phyloP scores from a whole-genome alignment of 2,888 invertebrate species.

The Cataglyphis rosenhaueri region DNA sequence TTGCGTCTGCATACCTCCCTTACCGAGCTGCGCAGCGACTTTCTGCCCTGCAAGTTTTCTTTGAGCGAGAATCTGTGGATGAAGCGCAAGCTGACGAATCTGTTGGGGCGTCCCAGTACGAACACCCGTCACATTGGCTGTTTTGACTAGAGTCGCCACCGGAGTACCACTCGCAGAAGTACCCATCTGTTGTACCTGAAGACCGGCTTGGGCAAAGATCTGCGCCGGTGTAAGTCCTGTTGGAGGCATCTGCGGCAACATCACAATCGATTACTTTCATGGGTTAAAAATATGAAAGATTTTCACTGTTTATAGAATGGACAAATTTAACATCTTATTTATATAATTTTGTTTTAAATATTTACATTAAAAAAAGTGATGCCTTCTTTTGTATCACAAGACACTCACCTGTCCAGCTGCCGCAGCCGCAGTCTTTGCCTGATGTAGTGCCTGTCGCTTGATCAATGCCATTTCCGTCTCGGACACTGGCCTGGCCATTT shows the following conservation, averaged over 20 bases:
- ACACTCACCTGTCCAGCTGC: conserved; percentile 61
- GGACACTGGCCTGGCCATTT: conserved; percentile 86
- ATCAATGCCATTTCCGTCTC: conserved; percentile 88
- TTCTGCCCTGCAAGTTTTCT: conserved; percentile 88
- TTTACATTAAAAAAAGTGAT: background rate
- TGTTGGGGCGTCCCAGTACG: conserved; percentile 89
- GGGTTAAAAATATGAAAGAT: background rate
- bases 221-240: conserved; percentile 86
- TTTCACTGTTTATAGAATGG: background rate
- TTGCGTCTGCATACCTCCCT: conserved; percentile 88
- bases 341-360: background rate
- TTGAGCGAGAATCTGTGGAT: conserved; percentile 87
- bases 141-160: conserved; percentile 89
- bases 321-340: background rate
- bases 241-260: conserved; percentile 74
- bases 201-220: conserved; percentile 87
- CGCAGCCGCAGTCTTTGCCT: conserved; percentile 77
- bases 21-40: conserved; percentile 87
- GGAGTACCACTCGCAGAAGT: conserved; percentile 86
- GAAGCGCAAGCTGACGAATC: conserved; percentile 89
- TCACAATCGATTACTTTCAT: background rate
- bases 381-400: background rate
- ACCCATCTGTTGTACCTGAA: conserved; percentile 87
- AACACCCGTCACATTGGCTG: conserved; percentile 85
- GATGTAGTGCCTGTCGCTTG: conserved; percentile 86